These are phyloP conservation scores for Melanotaenia parkinsoni DNA, from an alignment of 2,797 vertebrate species.

Conservation along the genomic window DNA sequence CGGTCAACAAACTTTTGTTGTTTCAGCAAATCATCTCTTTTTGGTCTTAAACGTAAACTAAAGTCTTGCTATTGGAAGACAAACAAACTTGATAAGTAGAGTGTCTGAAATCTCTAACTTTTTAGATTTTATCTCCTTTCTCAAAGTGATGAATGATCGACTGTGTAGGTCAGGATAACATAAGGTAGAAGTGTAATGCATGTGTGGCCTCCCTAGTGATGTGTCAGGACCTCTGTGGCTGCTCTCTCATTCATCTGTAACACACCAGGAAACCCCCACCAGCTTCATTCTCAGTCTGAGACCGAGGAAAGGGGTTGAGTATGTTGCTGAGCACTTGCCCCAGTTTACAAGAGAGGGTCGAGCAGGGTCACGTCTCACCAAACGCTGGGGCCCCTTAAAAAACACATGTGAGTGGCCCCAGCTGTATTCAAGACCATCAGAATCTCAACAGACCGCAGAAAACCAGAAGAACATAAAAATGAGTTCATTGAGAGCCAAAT, in stretches of 20 bases:
- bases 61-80: not conserved
- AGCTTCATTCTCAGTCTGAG: conserved; percentile 28
- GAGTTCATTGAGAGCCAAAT: conserved; percentile 24
- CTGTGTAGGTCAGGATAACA: conserved; percentile 57
- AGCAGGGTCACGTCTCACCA: conserved; percentile 77
- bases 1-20: conserved; percentile 7
- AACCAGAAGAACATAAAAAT: conserved; percentile 61
- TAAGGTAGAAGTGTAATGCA: conserved; percentile 27
- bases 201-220: conserved; percentile 50
- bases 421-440: conserved; percentile 66
- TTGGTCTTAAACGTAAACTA: not conserved
- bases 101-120: not conserved
- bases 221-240: conserved; percentile 65
- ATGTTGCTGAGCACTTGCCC: conserved; percentile 70
- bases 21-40: conserved; percentile 11
- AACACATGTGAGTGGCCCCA: conserved; percentile 76
- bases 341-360: conserved; percentile 80
- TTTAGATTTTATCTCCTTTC: conserved; percentile 8
- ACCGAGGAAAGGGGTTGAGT: conserved; percentile 47
- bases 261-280: conserved; percentile 49
- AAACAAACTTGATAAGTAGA: conserved; percentile 8
- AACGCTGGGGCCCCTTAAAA: conserved; percentile 76
- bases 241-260: conserved; percentile 60
- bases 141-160: conserved; percentile 39
- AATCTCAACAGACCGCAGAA: conserved; percentile 58